Evolutionary conservation across 2,113 vertebrate genomes (phyloP).

Genomic region (Jacana jacana): DNA sequence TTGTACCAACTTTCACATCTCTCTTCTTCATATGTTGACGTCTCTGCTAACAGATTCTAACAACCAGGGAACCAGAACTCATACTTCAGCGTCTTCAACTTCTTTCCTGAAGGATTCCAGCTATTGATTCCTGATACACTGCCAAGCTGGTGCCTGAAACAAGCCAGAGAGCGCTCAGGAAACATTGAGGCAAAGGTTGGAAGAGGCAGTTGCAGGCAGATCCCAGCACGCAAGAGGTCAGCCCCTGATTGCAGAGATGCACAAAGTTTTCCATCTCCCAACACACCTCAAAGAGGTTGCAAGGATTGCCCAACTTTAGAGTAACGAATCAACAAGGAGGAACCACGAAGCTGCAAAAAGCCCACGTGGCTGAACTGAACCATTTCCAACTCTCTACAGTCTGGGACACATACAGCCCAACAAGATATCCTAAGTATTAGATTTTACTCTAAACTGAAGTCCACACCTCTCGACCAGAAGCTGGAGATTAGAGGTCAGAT

Average conservation of each 20-base stretch:
- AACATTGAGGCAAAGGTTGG: not conserved
- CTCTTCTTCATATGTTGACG: not conserved
- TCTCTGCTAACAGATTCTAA: constrained; percentile 49
- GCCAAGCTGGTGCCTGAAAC: constrained; percentile 28
- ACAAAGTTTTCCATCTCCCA: not conserved
- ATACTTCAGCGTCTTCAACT: constrained; percentile 17
- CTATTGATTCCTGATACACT: not conserved
- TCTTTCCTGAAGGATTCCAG: constrained; percentile 31
- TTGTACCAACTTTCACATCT: not conserved
- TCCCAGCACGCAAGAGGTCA: not conserved
- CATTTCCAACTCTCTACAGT: not conserved
- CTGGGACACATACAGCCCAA: not conserved
- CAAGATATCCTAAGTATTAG: not conserved
- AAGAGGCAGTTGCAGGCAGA: not conserved
- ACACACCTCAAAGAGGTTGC: not conserved
- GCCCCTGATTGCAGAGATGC: not conserved
- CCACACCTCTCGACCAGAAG: not conserved
- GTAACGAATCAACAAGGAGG: not conserved
- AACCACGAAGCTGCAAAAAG: rapidly evolving
- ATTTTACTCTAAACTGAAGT: not conserved
- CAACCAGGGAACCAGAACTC: constrained; percentile 24
- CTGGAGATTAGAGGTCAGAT: not conserved
- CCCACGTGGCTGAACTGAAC: not conserved
- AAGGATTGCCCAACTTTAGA: not conserved
- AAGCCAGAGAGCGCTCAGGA: not conserved